Evolutionary conservation across 2,113 vertebrate species (phyloP), one percentile per base, ranked within the genome.

Genomic region (Amphiprion ocellaris): DNA sequence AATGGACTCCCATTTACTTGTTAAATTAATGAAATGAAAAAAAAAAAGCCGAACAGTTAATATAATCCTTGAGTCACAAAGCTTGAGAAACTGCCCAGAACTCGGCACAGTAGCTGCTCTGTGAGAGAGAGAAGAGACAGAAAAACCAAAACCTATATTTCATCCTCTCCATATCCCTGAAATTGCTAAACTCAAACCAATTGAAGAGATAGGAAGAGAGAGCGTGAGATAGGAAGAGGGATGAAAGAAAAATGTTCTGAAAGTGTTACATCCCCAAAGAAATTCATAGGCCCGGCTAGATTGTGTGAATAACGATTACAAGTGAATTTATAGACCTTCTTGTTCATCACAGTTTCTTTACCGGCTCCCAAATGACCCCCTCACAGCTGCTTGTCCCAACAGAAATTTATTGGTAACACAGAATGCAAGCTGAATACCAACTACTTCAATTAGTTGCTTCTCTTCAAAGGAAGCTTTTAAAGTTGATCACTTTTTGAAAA

Each of bases 151-250:
- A 54, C 53, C 47, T 52, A 69, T 81, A 83, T 81, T 84, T 84
- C 69, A 84, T 66, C 58, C 37, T 72, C 52, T 67, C 23, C 33
- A 68, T 74, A 76, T 54, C 60, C 54, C 60, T 52, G 70, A 78
- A 82, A 83, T 79, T 76, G 67, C 39, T n/a, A 44, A 73, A 85
- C 61, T 83, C 60, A 64, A 82, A 77, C 49, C 56, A 68, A 78
- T 56, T 73, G 53, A 68, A 47, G 63, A 67, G 39, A 65, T 69
- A 52, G 2, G 9, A 47, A 65, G 28, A 12, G 21, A 53, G 41
- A 63, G 41, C 44, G 30, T 10, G 5, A 70, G 52, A 71, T 12
- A 47, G 56, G n/a, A 47, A 76, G 4, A 17, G 12, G 26, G n/a
- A 47, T 61, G 58, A 56, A 75, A 37, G 17, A 52, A 77, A 62